A percentile compares a stretch with the other conserved stretches of the same genome.
Conservation (phyloP, 2,113 vertebrate species). For the Eublepharis macularius region DNA sequence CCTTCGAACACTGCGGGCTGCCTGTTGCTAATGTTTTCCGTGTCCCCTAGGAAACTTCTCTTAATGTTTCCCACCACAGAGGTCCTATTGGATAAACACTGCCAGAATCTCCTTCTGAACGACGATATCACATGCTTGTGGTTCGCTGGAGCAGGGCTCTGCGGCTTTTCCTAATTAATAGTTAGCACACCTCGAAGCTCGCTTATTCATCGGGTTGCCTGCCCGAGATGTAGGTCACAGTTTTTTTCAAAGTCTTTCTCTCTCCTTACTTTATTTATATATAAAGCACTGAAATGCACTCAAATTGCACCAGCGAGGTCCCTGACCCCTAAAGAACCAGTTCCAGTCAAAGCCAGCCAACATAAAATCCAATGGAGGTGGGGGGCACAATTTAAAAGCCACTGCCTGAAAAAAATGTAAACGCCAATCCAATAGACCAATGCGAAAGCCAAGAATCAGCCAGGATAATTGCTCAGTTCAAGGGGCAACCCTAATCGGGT, state of each 20-base stretch:
- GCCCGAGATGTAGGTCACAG: conserved; percentile 46
- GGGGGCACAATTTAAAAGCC: too few relatives aligned
- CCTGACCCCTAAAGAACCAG: neutral
- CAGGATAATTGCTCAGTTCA: too few relatives aligned
- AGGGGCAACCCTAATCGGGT: too few relatives aligned
- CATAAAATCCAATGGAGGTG: neutral
- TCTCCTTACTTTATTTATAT: neutral
- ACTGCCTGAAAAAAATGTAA: too few relatives aligned
- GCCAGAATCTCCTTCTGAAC: neutral
- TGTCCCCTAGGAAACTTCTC: neutral
- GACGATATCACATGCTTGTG: neutral
- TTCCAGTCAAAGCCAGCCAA: neutral
- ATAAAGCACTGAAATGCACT: neutral
- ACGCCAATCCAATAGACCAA: too few relatives aligned
- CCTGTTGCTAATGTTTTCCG: rapidly evolving
- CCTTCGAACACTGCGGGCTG: neutral
- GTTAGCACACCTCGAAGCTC: conserved; percentile 52
- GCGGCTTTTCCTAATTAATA: conserved; percentile 53
- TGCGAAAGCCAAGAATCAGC: too few relatives aligned
- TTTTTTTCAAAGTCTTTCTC: neutral
- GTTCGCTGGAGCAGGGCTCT: conserved; percentile 36
- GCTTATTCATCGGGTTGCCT: conserved; percentile 50
- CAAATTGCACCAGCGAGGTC: conserved; percentile 16
- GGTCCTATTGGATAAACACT: neutral
- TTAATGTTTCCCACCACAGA: neutral